Conservation (phyloP, 2,888 invertebrate species). For the Drosophila putrida region DNA sequence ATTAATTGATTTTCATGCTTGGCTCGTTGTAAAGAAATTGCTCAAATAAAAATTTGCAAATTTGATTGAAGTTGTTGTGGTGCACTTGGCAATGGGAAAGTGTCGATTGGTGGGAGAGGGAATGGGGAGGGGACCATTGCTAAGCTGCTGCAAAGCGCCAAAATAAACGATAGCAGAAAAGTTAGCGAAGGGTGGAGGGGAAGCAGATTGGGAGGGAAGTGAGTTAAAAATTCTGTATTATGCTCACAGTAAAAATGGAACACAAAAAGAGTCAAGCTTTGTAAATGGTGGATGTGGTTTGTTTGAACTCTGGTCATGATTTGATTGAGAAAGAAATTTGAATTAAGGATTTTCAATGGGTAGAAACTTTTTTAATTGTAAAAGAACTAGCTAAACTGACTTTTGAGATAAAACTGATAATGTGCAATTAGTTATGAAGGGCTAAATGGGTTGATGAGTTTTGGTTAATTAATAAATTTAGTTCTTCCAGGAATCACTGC, state of each 20-base stretch:
- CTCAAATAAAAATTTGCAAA: conserved; percentile 79
- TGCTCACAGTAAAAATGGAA: conserved; percentile 11
- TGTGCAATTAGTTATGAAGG: background rate
- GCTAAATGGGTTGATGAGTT: background rate
- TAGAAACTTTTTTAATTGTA: background rate
- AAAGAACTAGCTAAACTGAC: background rate
- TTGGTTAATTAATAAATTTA: too few species aligned
- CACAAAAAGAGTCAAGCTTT: conserved; percentile 47
- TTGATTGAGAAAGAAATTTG: conserved; percentile 44
- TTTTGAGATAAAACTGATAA: background rate
- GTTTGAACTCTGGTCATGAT: conserved; percentile 45
- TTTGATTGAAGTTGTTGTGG: conserved; percentile 78
- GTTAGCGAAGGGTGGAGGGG: background rate
- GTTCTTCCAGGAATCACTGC: too few species aligned
- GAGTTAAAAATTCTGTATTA: conserved; percentile 7
- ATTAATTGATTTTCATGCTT: conserved; percentile 82
- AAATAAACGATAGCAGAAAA: conserved; percentile 56
- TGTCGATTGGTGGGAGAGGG: background rate
- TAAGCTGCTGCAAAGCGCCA: conserved; percentile 75
- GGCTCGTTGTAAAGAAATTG: conserved; percentile 74
- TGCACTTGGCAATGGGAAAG: conserved; percentile 21
- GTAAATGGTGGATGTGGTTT: conserved; percentile 37
- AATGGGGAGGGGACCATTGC: conserved; percentile 31
- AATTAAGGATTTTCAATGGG: conserved; percentile 3
- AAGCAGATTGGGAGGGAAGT: background rate